These are phyloP conservation scores for Capreolus pygargus DNA, from an alignment of 2,113 vertebrate species.

Conservation along the genomic window DNA sequence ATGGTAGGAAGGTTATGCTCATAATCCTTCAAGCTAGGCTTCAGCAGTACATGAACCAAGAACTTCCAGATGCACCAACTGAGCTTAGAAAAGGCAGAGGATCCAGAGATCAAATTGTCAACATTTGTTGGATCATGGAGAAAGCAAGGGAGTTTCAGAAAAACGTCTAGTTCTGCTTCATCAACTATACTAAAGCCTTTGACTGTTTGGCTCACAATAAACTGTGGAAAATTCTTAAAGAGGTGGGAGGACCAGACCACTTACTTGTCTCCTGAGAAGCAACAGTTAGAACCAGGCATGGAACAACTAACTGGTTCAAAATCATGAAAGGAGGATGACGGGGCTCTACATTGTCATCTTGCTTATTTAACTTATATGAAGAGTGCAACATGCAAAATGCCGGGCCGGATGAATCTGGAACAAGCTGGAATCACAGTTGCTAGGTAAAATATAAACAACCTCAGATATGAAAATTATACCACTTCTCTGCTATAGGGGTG, in stretches of 20 bases:
- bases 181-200: not conserved
- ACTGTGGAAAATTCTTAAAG: not conserved
- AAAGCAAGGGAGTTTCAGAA: not conserved
- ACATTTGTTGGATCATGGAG: not conserved
- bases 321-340: not conserved
- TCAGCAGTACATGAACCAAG: not conserved
- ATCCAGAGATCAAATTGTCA: not conserved
- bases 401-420: not conserved
- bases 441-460: not conserved
- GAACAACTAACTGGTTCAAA: not conserved
- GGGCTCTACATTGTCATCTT: not conserved
- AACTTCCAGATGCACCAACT: not conserved
- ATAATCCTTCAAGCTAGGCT: not conserved
- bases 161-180: not conserved
- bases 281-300: not conserved
- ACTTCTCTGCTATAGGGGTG: not conserved
- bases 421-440: not conserved
- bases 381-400: not conserved
- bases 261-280: not conserved
- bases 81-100: not conserved
- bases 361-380: not conserved
- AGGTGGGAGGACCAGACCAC: not conserved
- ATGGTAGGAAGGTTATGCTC: not conserved
- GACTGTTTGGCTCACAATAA: not conserved
- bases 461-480: not conserved